Percentiles rank a stretch among this genome's conserved stretches.
phyloP scores from a whole-genome alignment of 2,797 vertebrate genomes.

The Crypturellus tataupa region DNA sequence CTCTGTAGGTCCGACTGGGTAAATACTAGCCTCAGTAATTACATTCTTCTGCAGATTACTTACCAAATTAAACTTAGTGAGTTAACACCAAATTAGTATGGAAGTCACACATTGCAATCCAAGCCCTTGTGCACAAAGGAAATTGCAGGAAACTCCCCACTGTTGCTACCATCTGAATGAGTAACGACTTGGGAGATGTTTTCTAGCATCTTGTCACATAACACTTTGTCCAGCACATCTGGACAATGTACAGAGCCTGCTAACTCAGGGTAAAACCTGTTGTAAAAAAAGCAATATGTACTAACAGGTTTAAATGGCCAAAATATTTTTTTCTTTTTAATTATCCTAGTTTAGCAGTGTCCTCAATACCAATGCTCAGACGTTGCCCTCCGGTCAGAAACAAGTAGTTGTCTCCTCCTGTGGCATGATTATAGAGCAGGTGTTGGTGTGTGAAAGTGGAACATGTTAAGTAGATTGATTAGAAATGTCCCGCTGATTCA shows the following conservation, averaged over 20 bases:
- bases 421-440: neutral
- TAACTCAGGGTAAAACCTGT: neutral
- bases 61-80: neutral
- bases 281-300: accelerated
- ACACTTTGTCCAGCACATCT: neutral
- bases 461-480: neutral
- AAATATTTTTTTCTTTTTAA: neutral
- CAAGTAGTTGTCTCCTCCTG: neutral
- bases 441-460: neutral
- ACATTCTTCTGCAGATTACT: neutral
- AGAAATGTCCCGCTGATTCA: conserved; percentile 9
- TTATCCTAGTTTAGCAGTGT: neutral
- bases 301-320: neutral
- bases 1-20: neutral
- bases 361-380: neutral
- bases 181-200: neutral
- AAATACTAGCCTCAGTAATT: neutral
- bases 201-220: neutral
- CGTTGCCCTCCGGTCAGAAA: neutral
- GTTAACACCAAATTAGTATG: neutral
- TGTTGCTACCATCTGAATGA: accelerated
- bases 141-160: neutral
- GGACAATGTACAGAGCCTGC: accelerated
- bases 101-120: neutral
- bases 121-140: neutral